These are phyloP conservation scores for Metaphire vulgaris DNA, from an alignment of 1,140 invertebrate genomes.

Conservation along the genomic window DNA sequence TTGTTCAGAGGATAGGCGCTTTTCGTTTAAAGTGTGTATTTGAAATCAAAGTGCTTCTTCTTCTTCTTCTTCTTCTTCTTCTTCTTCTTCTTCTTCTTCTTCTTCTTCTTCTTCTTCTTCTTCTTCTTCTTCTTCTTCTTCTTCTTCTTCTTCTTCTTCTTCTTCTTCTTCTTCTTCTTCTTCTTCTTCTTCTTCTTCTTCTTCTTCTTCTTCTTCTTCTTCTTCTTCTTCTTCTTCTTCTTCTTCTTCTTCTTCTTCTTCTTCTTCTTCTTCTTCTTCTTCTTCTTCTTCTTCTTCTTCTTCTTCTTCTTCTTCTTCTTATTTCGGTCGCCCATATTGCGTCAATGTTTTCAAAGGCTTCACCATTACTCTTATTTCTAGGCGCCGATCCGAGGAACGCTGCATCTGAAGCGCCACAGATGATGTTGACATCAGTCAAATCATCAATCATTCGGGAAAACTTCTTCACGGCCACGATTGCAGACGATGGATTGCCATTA, in stretches of 20 bases:
- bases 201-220: not conserved
- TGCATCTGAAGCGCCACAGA: no score
- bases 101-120: not conserved
- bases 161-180: not conserved
- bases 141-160: not conserved
- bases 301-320: constrained; percentile 3
- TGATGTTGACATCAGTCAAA: no score
- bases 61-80: not conserved
- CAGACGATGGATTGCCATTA: no score
- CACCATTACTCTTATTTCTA: no score
- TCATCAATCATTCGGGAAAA: no score
- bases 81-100: not conserved
- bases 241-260: not conserved
- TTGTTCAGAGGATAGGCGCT: no score
- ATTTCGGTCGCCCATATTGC: no score
- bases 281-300: not conserved
- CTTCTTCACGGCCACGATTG: no score
- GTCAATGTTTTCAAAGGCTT: no score
- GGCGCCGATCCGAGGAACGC: no score
- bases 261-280: not conserved
- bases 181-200: not conserved
- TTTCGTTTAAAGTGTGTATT: no score
- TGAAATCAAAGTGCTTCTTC: no score
- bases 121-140: not conserved
- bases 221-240: not conserved